A percentile compares a stretch with the other conserved stretches of the same genome.
phyloP scores from a whole-genome alignment of 2,113 vertebrate genomes.

The Glaucidium brasilianum region DNA sequence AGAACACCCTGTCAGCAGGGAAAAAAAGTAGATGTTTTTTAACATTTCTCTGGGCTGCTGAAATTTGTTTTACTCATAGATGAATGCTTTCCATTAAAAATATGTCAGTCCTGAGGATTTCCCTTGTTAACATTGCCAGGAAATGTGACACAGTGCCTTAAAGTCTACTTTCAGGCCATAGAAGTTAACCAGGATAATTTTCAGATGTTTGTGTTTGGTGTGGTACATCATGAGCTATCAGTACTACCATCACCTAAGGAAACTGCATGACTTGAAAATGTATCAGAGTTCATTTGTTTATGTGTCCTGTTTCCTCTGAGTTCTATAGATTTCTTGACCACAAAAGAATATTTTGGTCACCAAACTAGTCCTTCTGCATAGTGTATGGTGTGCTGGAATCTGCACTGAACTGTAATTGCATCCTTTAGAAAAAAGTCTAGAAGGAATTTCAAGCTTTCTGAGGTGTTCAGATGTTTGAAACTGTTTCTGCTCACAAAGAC shows the following conservation, averaged over 20 bases:
- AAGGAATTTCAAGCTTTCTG: not conserved
- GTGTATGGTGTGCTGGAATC: not conserved
- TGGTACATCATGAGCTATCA: not conserved
- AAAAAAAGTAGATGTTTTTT: not conserved
- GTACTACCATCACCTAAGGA: not conserved
- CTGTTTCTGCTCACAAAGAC: not conserved
- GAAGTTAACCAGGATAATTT: not conserved
- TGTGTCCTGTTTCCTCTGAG: not conserved
- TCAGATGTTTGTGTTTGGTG: not conserved
- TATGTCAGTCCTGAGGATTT: not conserved
- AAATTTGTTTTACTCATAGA: not conserved
- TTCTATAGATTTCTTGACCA: not conserved
- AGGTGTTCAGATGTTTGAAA: not conserved
- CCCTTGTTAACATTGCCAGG: not conserved
- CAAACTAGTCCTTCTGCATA: not conserved
- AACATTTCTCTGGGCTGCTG: not conserved
- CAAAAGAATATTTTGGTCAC: not conserved
- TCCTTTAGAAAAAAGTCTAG: not conserved
- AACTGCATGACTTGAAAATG: not conserved
- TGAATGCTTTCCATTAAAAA: not conserved
- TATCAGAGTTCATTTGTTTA: not conserved
- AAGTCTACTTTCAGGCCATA: not conserved
- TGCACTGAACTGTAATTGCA: not conserved
- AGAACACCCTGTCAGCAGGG: not conserved
- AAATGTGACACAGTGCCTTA: not conserved